These are phyloP conservation scores for Lampris incognitus DNA, from an alignment of 2,113 vertebrate genomes.

Conservation along the genomic window DNA sequence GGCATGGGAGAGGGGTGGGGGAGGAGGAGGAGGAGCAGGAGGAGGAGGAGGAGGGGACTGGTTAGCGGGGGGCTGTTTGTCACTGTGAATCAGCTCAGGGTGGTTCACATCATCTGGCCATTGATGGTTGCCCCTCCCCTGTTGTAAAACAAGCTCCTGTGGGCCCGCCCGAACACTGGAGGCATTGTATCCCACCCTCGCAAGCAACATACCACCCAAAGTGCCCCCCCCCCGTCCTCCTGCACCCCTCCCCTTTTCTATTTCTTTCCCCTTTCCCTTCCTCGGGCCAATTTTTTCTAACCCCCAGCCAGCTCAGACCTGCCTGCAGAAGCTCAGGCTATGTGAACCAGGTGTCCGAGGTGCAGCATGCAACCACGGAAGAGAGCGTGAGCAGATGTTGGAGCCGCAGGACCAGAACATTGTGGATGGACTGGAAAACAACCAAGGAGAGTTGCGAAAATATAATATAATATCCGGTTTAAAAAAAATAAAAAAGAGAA, in stretches of 20 bases:
- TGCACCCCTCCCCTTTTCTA: constrained; percentile 68
- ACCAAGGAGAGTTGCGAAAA: not conserved
- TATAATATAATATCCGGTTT: too few relatives aligned
- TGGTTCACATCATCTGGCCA: constrained; percentile 92
- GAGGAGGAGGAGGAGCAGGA: constrained; percentile 19
- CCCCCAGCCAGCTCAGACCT: too few relatives aligned
- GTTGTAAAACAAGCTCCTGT: constrained; percentile 96
- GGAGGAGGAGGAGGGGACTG: constrained; percentile 57
- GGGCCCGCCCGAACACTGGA: constrained; percentile 88
- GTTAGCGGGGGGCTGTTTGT: constrained; percentile 89
- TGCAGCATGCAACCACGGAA: too few relatives aligned
- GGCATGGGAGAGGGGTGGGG: constrained; percentile 5
- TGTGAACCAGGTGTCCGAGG: too few relatives aligned
- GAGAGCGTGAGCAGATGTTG: not conserved
- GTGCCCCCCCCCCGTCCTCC: constrained; percentile 82
- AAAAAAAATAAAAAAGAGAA: not conserved
- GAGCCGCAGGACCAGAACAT: not conserved
- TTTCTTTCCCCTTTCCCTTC: constrained; percentile 17
- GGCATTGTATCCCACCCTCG: constrained; percentile 87
- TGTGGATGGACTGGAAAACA: constrained; percentile 38
- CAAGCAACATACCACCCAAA: constrained; percentile 96
- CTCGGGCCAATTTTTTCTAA: not conserved
- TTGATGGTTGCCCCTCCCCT: constrained; percentile 94
- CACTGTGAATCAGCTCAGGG: constrained; percentile 90
- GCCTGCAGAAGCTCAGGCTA: constrained; percentile 39